Percentiles rank a stretch among this genome's conserved stretches.
Evolutionary conservation across 2,888 invertebrate species (phyloP).

Genomic region (Iselma pallidipennis): DNA sequence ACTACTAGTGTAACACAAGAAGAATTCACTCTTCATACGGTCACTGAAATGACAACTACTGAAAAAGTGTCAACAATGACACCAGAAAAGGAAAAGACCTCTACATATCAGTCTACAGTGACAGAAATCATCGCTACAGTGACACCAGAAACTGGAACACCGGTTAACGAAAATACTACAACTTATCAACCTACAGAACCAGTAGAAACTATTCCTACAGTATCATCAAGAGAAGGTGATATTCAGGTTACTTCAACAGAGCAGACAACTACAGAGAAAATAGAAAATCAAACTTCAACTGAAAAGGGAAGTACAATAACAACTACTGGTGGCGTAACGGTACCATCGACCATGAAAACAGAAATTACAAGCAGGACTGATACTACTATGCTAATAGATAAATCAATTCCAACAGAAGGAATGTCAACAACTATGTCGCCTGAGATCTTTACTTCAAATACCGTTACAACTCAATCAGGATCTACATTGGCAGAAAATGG

Average conservation of each 20-base stretch:
- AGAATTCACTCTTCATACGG: neutral
- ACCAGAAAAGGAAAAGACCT: neutral
- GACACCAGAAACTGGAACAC: conserved; percentile 9
- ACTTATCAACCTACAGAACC: conserved; percentile 1
- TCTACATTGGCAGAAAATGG: neutral
- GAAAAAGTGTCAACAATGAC: neutral
- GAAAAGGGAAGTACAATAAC: neutral
- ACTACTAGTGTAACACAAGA: no score
- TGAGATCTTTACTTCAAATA: neutral
- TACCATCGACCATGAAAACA: neutral
- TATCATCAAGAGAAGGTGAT: no score
- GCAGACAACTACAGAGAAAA: neutral
- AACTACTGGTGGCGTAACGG: neutral
- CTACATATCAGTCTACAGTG: neutral
- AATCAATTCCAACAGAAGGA: no score
- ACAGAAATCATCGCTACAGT: conserved; percentile 8
- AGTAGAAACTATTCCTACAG: no score
- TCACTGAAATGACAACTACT: neutral
- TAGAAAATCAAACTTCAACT: neutral
- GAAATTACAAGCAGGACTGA: neutral
- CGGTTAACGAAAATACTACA: conserved; percentile 2
- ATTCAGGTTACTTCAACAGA: no score
- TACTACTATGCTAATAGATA: no score
- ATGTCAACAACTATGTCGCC: neutral
- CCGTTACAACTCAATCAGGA: neutral